Evolutionary conservation across 2,797 vertebrate genomes (phyloP).

Genomic region (Todus mexicanus): DNA sequence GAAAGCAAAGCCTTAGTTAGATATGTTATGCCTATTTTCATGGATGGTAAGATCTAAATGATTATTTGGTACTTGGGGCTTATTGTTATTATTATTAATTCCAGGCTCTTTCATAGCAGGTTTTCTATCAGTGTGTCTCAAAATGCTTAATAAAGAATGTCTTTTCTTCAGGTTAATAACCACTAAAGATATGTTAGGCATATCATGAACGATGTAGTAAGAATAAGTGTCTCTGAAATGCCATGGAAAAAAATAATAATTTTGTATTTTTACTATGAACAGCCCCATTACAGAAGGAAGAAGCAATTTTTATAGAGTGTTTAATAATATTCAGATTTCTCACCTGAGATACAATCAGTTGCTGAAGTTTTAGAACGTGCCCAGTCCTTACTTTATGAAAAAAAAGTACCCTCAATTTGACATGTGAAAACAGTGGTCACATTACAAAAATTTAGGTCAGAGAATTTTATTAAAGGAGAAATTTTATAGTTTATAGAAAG

Average conservation of each 20-base stretch:
- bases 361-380: background rate
- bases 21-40: background rate
- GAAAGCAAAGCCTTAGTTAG: background rate
- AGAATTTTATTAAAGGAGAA: background rate
- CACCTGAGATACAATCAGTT: background rate
- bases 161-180: background rate
- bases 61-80: background rate
- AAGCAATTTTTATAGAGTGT: background rate
- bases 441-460: background rate
- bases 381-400: conserved; percentile 1
- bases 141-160: background rate
- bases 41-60: background rate
- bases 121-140: background rate
- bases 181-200: background rate
- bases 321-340: background rate
- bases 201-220: background rate
- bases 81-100: background rate
- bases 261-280: background rate
- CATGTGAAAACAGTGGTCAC: background rate
- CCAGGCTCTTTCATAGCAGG: background rate
- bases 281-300: background rate
- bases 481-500: background rate
- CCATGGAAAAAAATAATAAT: background rate
- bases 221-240: background rate
- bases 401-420: background rate